Conservation (phyloP, 2,113 vertebrate species). For the Echinops telfairi region DNA sequence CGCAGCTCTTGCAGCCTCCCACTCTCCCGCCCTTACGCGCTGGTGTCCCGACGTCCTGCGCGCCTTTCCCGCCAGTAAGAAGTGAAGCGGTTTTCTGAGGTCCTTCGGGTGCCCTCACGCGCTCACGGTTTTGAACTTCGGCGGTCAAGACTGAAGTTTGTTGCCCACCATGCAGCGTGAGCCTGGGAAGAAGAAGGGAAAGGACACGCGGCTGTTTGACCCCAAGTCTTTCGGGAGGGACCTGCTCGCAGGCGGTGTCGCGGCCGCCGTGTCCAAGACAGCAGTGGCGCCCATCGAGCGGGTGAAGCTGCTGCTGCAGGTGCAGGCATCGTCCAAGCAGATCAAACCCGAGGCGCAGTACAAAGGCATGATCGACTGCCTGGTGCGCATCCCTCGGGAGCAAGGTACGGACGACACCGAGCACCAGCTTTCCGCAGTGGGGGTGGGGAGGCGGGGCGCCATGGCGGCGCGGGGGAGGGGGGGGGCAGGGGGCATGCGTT, state of each 20-base stretch:
- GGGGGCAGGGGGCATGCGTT: no score
- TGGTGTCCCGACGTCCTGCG: neutral
- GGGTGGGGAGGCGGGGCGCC: no score
- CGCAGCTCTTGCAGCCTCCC: slow-evolving; percentile 3
- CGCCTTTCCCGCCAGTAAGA: slow-evolving; percentile 48
- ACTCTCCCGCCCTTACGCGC: neutral
- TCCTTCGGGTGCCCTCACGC: rapidly evolving
- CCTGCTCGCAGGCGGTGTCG: slow-evolving; percentile 92
- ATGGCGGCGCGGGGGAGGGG: rapidly evolving
- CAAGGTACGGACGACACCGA: slow-evolving; percentile 57
- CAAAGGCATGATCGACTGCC: slow-evolving; percentile 77
- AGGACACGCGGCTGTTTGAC: slow-evolving; percentile 25
- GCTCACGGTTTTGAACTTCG: rapidly evolving
- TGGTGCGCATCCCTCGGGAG: slow-evolving; percentile 72
- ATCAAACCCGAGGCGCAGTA: slow-evolving; percentile 68
- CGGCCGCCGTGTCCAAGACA: slow-evolving; percentile 94
- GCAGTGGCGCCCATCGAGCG: slow-evolving; percentile 94
- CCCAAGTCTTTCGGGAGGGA: slow-evolving; percentile 90
- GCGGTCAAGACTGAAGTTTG: rapidly evolving
- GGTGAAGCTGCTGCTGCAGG: slow-evolving; percentile 91
- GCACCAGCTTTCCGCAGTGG: neutral
- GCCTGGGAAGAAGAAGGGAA: slow-evolving; percentile 4
- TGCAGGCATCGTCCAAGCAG: slow-evolving; percentile 81
- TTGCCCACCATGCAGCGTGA: neutral
- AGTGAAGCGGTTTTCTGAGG: neutral